phyloP scores from a whole-genome alignment of 2,888 invertebrate genomes.

The Steromphala cineraria region DNA sequence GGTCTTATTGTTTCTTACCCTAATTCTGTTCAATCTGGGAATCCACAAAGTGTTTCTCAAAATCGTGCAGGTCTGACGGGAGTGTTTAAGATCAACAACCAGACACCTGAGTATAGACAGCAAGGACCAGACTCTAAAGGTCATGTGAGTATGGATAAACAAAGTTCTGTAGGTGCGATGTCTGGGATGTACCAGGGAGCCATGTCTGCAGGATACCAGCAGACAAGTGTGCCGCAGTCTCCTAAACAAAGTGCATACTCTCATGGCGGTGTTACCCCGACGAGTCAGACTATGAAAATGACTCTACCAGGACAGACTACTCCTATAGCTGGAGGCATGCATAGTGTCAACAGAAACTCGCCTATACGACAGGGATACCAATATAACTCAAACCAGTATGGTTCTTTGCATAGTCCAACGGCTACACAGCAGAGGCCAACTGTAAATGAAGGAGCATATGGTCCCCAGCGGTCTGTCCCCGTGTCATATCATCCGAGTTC shows the following conservation, averaged over 20 bases:
- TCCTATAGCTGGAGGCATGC: neutral
- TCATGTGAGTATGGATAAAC: neutral
- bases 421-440: neutral
- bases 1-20: neutral
- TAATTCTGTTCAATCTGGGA: neutral
- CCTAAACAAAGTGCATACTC: neutral
- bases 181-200: neutral
- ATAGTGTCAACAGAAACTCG: neutral
- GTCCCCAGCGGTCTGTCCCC: neutral
- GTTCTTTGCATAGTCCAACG: neutral
- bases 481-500: neutral
- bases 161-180: neutral
- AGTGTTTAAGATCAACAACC: neutral
- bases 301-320: neutral
- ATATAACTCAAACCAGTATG: neutral
- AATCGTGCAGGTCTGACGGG: neutral
- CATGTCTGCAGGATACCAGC: neutral
- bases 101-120: neutral
- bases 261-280: neutral
- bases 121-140: neutral
- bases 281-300: conserved; percentile 3
- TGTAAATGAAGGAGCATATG: neutral
- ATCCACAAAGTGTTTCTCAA: neutral
- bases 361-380: conserved; percentile 15
- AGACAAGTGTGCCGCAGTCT: neutral